phyloP scores from a whole-genome alignment of 2,797 vertebrate species.

The Fistularia commersonii region DNA sequence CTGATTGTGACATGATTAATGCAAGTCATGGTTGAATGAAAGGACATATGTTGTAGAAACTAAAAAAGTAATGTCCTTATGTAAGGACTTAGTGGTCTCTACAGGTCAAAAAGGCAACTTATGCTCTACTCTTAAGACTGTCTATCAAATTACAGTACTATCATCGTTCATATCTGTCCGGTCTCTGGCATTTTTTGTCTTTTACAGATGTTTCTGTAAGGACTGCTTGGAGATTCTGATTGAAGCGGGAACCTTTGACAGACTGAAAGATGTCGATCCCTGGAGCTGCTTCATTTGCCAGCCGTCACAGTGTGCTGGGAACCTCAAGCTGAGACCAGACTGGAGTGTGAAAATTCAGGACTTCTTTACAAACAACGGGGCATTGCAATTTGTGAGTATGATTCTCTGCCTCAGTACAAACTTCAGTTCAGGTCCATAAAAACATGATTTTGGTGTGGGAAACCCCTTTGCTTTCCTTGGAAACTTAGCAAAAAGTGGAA shows the following conservation, averaged over 20 bases:
- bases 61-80: background rate
- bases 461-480: too few species aligned
- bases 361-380: slow-evolving; percentile 87
- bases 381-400: slow-evolving; percentile 85
- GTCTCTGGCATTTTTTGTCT: background rate
- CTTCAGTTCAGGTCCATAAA: too few species aligned
- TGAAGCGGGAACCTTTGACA: slow-evolving; percentile 76
- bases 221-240: slow-evolving; percentile 90
- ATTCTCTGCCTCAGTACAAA: background rate
- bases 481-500: too few species aligned
- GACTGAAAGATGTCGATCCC: slow-evolving; percentile 83
- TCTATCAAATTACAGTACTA: too few species aligned
- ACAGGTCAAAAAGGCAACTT: too few species aligned
- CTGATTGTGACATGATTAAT: too few species aligned
- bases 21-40: too few species aligned
- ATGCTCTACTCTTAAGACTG: too few species aligned
- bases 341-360: slow-evolving; percentile 87
- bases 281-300: slow-evolving; percentile 94
- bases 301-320: slow-evolving; percentile 73
- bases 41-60: background rate
- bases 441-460: too few species aligned
- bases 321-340: slow-evolving; percentile 82
- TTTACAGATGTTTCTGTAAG: slow-evolving; percentile 89
- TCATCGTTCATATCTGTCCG: background rate
- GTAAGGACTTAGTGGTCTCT: too few species aligned